Conservation (phyloP, 2,113 vertebrate genomes). For the Mobula birostris region DNA sequence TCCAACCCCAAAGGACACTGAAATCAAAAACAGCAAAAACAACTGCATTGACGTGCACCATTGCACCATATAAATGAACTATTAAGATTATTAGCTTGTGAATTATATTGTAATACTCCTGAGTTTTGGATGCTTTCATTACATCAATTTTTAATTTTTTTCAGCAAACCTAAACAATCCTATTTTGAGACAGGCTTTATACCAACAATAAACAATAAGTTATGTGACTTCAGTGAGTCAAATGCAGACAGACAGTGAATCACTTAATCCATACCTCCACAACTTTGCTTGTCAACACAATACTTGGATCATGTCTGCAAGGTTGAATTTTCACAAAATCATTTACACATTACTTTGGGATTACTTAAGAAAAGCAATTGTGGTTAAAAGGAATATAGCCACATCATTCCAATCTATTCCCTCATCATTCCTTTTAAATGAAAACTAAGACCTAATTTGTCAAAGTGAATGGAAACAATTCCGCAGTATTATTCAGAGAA, state of each 20-base stretch:
- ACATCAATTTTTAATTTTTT: background rate
- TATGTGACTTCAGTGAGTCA: constrained; percentile 22
- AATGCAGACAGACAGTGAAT: constrained; percentile 24
- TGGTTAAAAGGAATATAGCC: constrained; percentile 4
- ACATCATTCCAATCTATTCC: background rate
- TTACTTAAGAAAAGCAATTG: background rate
- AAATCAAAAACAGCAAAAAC: constrained; percentile 36
- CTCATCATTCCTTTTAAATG: background rate
- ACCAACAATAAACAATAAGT: background rate
- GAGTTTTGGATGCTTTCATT: constrained; percentile 13
- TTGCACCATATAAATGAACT: constrained; percentile 16
- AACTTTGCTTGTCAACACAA: background rate
- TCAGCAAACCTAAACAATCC: background rate
- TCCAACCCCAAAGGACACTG: constrained; percentile 14
- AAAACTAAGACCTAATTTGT: background rate
- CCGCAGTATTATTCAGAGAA: background rate
- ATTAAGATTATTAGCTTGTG: constrained; percentile 10
- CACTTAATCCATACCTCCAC: background rate
- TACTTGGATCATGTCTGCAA: background rate
- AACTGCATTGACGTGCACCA: background rate
- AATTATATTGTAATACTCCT: constrained; percentile 5
- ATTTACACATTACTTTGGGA: background rate
- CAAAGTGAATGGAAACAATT: background rate
- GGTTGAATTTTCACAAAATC: background rate
- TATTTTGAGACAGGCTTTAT: background rate